Percentiles rank a stretch among this genome's conserved stretches.
These are phyloP conservation scores for Atrina japonica DNA, from an alignment of 2,888 invertebrate species.

Conservation along the genomic window DNA sequence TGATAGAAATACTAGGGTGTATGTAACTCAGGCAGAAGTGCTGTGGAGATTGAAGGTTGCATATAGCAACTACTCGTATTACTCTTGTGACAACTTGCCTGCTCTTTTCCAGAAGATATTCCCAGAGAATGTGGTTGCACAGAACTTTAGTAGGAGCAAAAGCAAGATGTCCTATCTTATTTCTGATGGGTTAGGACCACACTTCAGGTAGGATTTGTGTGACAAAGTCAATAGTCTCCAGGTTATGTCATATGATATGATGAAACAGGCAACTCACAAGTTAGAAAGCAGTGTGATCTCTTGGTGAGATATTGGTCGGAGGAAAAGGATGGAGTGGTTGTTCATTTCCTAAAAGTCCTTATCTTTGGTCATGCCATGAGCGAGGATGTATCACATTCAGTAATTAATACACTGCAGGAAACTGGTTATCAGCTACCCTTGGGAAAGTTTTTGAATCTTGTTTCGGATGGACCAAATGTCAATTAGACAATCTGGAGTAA, in stretches of 20 bases:
- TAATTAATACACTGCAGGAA: slow-evolving; percentile 39
- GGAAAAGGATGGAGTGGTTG: slow-evolving; percentile 29
- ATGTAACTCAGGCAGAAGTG: too few species aligned
- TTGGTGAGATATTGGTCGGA: slow-evolving; percentile 43
- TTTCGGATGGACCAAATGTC: slow-evolving; percentile 56
- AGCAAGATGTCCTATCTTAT: slow-evolving; percentile 17
- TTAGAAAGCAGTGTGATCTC: slow-evolving; percentile 43
- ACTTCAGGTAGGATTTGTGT: slow-evolving; percentile 37
- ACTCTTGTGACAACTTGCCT: too few species aligned
- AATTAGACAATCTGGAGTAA: slow-evolving; percentile 51
- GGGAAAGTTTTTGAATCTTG: slow-evolving; percentile 31
- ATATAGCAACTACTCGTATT: too few species aligned
- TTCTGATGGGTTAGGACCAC: slow-evolving; percentile 50
- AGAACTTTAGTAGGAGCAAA: too few species aligned
- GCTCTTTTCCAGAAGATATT: too few species aligned
- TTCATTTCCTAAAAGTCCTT: slow-evolving; percentile 39
- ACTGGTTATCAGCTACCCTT: slow-evolving; percentile 34
- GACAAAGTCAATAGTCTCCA: slow-evolving; percentile 8
- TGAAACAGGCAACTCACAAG: slow-evolving; percentile 40
- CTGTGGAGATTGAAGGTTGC: too few species aligned
- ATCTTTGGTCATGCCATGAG: slow-evolving; percentile 51
- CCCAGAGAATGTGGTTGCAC: too few species aligned
- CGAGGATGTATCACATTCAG: slow-evolving; percentile 31
- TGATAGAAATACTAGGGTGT: too few species aligned
- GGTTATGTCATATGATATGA: slow-evolving; percentile 39